Percentiles rank a stretch among this genome's conserved stretches.
Evolutionary conservation across 2,888 invertebrate species (phyloP).

Genomic region (Pherbina coryleti): DNA sequence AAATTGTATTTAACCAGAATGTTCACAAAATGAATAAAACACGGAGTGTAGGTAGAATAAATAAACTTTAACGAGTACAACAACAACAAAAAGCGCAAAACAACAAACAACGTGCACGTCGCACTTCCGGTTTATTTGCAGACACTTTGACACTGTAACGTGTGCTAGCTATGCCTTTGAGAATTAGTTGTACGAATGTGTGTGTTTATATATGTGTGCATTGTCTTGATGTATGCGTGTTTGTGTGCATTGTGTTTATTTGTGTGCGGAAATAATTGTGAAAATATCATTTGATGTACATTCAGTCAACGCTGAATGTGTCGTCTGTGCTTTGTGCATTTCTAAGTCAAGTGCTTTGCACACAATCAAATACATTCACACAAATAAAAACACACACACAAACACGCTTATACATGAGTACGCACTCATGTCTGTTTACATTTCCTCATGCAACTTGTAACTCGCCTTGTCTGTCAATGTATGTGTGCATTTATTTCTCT

Average conservation of each 20-base stretch:
- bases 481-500: not conserved
- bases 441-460: not conserved
- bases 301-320: not conserved
- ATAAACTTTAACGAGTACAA: not conserved
- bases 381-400: not conserved
- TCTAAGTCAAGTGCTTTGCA: not conserved
- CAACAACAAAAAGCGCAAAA: not conserved
- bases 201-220: not conserved
- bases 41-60: not conserved
- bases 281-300: conserved; percentile 1
- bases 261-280: conserved; percentile 6
- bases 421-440: not conserved
- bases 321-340: not conserved
- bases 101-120: not conserved
- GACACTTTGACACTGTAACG: not conserved
- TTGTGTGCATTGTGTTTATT: not conserved
- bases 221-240: not conserved
- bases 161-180: not conserved
- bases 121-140: conserved; percentile 1
- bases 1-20: not conserved
- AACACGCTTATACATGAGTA: no score
- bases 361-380: not conserved
- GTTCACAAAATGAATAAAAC: not conserved
- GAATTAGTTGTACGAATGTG: not conserved
- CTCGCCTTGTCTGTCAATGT: not conserved